phyloP scores from a whole-genome alignment of 2,888 invertebrate genomes.

The Ophion obscuratus region DNA sequence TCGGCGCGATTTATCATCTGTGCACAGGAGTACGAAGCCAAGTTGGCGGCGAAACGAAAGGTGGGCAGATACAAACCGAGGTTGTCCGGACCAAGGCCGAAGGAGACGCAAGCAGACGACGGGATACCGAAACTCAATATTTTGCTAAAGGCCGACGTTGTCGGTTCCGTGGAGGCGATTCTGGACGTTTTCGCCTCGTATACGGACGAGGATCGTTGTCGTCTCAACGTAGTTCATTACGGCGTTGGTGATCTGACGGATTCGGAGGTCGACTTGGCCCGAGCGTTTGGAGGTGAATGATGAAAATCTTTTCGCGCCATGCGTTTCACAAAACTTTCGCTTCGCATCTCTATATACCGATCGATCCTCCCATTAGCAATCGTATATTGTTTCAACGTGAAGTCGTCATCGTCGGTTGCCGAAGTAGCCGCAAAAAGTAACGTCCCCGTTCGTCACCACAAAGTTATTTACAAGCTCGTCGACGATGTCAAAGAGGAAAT shows the following conservation, averaged over 20 bases:
- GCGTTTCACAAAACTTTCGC: not conserved
- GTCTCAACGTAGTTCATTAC: constrained; percentile 93
- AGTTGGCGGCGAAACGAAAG: constrained; percentile 86
- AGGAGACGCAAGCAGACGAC: constrained; percentile 85
- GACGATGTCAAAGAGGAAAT: constrained; percentile 95
- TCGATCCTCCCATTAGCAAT: constrained; percentile 86
- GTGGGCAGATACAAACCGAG: constrained; percentile 87
- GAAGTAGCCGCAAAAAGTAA: constrained; percentile 85
- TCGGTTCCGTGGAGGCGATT: constrained; percentile 98
- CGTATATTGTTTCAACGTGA: constrained; percentile 95
- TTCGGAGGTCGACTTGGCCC: constrained; percentile 93
- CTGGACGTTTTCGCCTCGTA: constrained; percentile 96
- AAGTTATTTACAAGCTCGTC: constrained; percentile 97
- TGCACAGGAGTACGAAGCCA: constrained; percentile 87
- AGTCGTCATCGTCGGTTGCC: constrained; percentile 84
- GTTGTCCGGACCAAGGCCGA: constrained; percentile 86
- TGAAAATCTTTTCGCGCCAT: not conserved
- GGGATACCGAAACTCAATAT: constrained; percentile 86
- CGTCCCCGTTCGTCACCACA: constrained; percentile 89
- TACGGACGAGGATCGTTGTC: constrained; percentile 88
- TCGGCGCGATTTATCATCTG: constrained; percentile 44
- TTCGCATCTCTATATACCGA: not conserved
- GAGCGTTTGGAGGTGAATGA: constrained; percentile 87
- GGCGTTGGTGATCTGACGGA: constrained; percentile 95
- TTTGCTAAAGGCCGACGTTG: constrained; percentile 94